Percentiles rank a stretch among this genome's conserved stretches.
Conservation (phyloP, 1,140 invertebrate genomes). For the Eufriesea mexicana region DNA sequence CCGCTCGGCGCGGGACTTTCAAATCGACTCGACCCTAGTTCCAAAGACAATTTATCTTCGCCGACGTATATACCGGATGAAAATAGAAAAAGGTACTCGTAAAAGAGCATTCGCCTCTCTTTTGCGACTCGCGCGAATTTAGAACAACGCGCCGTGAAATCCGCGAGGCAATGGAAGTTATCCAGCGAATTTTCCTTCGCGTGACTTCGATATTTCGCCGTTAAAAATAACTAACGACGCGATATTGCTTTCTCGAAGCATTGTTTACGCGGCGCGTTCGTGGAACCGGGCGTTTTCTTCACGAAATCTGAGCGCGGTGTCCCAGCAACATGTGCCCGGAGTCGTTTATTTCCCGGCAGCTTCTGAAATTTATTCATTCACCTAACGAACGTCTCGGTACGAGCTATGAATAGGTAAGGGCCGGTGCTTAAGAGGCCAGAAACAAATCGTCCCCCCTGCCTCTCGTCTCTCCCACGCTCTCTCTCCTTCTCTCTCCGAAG, state of each 20-base stretch:
- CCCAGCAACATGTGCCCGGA: background rate
- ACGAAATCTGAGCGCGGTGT: background rate
- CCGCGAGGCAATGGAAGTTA: too few species aligned
- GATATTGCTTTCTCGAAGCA: background rate
- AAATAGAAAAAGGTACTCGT: too few species aligned
- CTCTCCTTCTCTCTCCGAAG: background rate
- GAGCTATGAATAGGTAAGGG: conserved; percentile 58
- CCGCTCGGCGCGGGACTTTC: too few species aligned
- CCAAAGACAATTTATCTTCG: too few species aligned
- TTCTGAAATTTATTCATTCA: conserved; percentile 56
- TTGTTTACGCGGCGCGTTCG: background rate
- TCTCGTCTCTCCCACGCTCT: background rate
- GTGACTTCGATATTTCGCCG: too few species aligned
- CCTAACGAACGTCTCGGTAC: conserved; percentile 47
- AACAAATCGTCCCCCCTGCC: conserved; percentile 33
- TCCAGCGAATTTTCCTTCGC: too few species aligned
- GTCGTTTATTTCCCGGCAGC: background rate
- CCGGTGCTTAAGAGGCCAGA: conserved; percentile 48
- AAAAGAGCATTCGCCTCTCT: too few species aligned
- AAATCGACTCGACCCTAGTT: too few species aligned
- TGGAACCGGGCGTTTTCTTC: background rate
- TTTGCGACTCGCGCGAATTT: too few species aligned
- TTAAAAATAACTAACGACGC: background rate
- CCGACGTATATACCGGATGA: too few species aligned
- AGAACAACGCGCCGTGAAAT: too few species aligned